Percentiles rank a stretch among this genome's conserved stretches.
These are phyloP conservation scores for Macaca nemestrina DNA, from an alignment of 2,113 vertebrate species.

Conservation along the genomic window DNA sequence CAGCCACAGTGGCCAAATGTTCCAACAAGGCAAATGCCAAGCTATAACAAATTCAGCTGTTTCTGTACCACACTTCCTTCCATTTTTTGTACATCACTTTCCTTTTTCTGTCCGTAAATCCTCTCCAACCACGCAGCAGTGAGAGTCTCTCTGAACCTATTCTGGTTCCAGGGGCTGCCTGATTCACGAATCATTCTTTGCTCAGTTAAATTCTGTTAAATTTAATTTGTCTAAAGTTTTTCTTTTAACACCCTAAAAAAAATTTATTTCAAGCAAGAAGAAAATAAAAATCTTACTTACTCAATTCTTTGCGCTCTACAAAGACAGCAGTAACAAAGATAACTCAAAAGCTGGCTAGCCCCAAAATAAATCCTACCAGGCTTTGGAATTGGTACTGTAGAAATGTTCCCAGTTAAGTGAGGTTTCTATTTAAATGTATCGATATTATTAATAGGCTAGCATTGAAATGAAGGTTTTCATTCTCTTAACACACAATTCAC, in stretches of 20 bases:
- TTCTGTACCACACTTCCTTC: background rate
- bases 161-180: background rate
- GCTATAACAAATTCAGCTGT: background rate
- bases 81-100: background rate
- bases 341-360: background rate
- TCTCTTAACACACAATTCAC: background rate
- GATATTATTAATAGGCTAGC: background rate
- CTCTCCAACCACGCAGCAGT: background rate
- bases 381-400: background rate
- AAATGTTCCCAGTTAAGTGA: background rate
- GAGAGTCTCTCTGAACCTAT: background rate
- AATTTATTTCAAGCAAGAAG: slow-evolving; percentile 17
- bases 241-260: background rate
- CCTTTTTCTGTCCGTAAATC: background rate
- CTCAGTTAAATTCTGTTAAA: background rate
- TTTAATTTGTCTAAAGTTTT: background rate
- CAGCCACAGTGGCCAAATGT: background rate
- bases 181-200: background rate
- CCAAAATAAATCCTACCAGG: background rate
- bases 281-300: slow-evolving; percentile 22
- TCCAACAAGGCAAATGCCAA: background rate
- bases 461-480: background rate
- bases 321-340: background rate
- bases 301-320: background rate
- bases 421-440: background rate